Percentiles rank a stretch among this genome's conserved stretches.
Evolutionary conservation across 92 coral and sea anemone species (phyloP).

Genomic region (Pocillopora meandrina): DNA sequence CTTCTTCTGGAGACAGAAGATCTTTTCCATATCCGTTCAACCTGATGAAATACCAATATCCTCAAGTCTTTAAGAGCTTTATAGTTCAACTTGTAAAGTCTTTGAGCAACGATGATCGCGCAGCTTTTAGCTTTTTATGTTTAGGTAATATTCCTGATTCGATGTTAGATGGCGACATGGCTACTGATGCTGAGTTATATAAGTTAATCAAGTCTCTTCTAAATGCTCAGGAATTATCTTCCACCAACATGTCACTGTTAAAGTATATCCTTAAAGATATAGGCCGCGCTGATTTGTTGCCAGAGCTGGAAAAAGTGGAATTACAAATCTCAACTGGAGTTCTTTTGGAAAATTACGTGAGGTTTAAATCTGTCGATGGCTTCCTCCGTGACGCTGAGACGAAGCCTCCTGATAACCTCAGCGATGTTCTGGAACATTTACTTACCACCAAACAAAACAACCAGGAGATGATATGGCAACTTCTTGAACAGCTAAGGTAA

Average conservation of each 20-base stretch:
- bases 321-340: background rate
- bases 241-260: conserved; percentile 8
- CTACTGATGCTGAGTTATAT: background rate
- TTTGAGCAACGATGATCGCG: background rate
- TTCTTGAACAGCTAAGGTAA: background rate
- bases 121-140: background rate
- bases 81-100: background rate
- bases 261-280: background rate
- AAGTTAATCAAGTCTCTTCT: background rate
- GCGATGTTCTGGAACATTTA: background rate
- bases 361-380: background rate
- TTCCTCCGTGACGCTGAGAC: background rate
- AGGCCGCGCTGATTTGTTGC: background rate
- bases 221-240: background rate
- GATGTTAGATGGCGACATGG: background rate
- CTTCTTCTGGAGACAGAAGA: background rate
- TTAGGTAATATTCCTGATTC: background rate
- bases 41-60: background rate
- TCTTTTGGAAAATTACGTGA: background rate
- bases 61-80: background rate
- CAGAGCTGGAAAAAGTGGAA: background rate
- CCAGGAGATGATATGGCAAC: conserved; percentile 2
- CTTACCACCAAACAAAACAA: background rate
- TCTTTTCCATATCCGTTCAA: background rate
- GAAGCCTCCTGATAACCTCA: background rate